Conservation (phyloP, 37 sponge, comb jelly and placozoan genomes). For the Theonella swinhoei region DNA sequence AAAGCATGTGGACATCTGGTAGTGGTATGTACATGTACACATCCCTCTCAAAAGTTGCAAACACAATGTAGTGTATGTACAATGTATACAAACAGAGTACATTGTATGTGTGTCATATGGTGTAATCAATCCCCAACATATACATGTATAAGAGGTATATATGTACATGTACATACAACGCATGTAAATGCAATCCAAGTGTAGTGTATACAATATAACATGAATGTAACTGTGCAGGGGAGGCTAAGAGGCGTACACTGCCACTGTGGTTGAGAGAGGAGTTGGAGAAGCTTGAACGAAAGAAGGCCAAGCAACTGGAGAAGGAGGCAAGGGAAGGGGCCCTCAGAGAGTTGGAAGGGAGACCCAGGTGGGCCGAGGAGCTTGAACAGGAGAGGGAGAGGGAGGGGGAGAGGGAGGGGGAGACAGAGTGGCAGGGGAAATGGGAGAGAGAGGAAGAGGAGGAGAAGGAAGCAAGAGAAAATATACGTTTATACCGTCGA, state of each 20-base stretch:
- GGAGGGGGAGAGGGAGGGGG: neutral
- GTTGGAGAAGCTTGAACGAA: constrained; percentile 60
- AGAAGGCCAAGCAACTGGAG: constrained; percentile 34
- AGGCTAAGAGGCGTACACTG: neutral
- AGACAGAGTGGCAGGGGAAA: neutral
- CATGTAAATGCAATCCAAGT: too few species aligned
- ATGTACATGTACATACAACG: too few species aligned
- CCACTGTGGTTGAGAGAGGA: constrained; percentile 56
- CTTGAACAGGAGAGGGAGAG: constrained; percentile 21
- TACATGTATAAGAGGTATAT: too few species aligned
- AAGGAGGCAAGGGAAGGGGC: constrained; percentile 37
- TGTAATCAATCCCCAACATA: too few species aligned
- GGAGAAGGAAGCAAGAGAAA: constrained; percentile 1
- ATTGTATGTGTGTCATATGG: too few species aligned
- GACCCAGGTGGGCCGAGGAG: constrained; percentile 38
- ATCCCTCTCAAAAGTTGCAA: too few species aligned
- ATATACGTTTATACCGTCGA: neutral
- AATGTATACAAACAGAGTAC: too few species aligned
- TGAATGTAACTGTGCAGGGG: too few species aligned
- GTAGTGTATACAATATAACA: too few species aligned
- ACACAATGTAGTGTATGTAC: too few species aligned
- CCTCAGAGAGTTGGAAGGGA: neutral
- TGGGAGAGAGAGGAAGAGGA: neutral
- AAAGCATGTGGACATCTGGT: too few species aligned
- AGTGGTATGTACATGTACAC: too few species aligned